Base-by-base conservation (phyloP, 1,140 invertebrate genomes). In the Druon quercuslanigerum region DNA sequence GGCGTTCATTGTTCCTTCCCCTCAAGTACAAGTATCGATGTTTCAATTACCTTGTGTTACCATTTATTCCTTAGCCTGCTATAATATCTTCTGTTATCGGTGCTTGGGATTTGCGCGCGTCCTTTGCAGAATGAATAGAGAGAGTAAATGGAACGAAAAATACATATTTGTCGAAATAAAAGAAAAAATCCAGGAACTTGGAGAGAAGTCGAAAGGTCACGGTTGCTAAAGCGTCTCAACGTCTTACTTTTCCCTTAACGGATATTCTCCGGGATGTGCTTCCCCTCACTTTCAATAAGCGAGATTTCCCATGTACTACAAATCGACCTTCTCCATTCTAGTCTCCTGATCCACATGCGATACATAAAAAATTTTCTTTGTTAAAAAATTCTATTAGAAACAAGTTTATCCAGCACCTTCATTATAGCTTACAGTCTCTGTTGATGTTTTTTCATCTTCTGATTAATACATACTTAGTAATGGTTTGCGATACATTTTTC, bases 211-310 rank as follows among this genome's bases (percentile, higher is more conserved):
- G 46, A 46, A 20, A 66, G 60, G 60, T 66, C 60, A 66, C 14
- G 60, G 60, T 66, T 20, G 57, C 57, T 66, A 40, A 25, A 66
- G 57, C 13, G 40, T 33, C 20, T 66, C 25, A 40, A 66, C 25
- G 33, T 66, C 60, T 66, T 66, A 66, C 60, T 66, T 66, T 46
- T 66, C 25, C 16, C 25, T 66, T 66, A 66, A 66, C 60, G 60
- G 60, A 66, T 66, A 66, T 66, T 66, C 60, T 66, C 5, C 6
- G 4, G 16, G 60, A 66, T 33, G 13, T 66, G 25, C 25, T 66
- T 66, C 1, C 57, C 33, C 60, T 40, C 40, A 13, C 33, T 66
- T 66, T 33, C 25, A 33, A 46, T 60, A 33, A 60, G 14, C 14
- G 60, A 66, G 40, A 33, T 40, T 66, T 66, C 33, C 13, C n/a